Conservation (phyloP, 2,888 invertebrate genomes). For the Sminthurinus aureus region DNA sequence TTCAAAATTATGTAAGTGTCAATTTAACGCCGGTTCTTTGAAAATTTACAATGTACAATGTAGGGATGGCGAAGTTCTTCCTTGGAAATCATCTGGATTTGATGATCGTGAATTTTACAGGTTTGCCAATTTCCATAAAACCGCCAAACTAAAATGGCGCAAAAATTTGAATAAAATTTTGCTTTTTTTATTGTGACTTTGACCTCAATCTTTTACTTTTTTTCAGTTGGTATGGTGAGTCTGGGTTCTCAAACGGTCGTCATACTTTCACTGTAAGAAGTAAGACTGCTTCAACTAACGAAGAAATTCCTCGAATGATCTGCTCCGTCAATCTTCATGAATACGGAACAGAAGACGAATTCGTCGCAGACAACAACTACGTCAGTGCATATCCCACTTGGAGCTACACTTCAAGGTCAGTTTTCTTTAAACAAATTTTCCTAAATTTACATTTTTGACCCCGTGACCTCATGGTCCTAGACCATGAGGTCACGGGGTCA, state of each 20-base stretch:
- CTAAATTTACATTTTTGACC: no score
- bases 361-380: conserved; percentile 43
- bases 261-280: conserved; percentile 51
- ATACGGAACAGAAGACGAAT: conserved; percentile 46
- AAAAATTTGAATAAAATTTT: no score
- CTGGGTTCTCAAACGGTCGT: conserved; percentile 48
- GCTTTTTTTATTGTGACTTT: no score
- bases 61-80: conserved; percentile 46
- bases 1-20: no score
- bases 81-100: conserved; percentile 49
- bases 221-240: conserved; percentile 49
- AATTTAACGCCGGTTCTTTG: no score
- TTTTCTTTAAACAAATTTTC: no score
- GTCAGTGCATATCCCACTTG: conserved; percentile 53
- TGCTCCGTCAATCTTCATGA: conserved; percentile 54
- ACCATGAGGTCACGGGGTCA: no score
- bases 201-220: no score
- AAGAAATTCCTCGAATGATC: conserved; percentile 55
- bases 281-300: conserved; percentile 51
- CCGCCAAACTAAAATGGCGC: no score
- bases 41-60: no score
- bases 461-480: no score
- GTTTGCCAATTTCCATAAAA: no score
- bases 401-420: not conserved
- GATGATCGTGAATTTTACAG: conserved; percentile 56